Percentiles rank a stretch among this genome's conserved stretches.
Evolutionary conservation across 1,140 invertebrate species (phyloP).

Genomic region (Caenorhabditis brenneri): DNA sequence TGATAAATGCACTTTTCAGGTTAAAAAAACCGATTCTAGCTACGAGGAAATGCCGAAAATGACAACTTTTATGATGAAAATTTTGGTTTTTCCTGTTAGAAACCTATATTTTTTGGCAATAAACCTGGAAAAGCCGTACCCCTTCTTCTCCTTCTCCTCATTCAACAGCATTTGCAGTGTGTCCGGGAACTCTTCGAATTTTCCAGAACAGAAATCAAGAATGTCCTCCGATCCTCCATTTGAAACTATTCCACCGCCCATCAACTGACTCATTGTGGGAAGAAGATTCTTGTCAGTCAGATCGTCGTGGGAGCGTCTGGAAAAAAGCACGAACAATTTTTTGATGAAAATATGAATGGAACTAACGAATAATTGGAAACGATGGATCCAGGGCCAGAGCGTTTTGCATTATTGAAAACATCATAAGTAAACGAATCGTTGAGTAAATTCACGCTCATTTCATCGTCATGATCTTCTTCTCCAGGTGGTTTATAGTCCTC

Average conservation of each 20-base stretch:
- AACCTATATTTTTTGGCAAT: too few species aligned
- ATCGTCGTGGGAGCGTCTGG: background rate
- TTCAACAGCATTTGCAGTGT: constrained; percentile 13
- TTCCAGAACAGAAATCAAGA: constrained; percentile 34
- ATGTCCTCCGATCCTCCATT: background rate
- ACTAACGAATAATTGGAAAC: background rate
- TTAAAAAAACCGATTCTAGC: too few species aligned
- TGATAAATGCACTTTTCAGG: too few species aligned
- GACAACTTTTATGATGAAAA: constrained; percentile 17
- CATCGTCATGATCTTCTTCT: background rate
- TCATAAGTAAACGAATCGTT: constrained; percentile 20
- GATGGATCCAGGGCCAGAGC: background rate
- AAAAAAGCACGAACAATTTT: background rate
- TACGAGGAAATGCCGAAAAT: too few species aligned
- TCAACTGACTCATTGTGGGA: background rate
- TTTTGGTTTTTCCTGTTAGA: background rate
- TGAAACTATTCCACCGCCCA: background rate
- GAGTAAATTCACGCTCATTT: constrained; percentile 17
- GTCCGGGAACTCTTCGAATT: constrained; percentile 7
- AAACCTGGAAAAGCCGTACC: too few species aligned
- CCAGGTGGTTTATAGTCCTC: background rate
- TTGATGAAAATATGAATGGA: background rate
- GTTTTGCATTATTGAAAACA: background rate
- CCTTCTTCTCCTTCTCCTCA: background rate
- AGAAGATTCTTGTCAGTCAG: background rate